Conservation (phyloP, 1,140 invertebrate species). For the Pollicipes pollicipes region DNA sequence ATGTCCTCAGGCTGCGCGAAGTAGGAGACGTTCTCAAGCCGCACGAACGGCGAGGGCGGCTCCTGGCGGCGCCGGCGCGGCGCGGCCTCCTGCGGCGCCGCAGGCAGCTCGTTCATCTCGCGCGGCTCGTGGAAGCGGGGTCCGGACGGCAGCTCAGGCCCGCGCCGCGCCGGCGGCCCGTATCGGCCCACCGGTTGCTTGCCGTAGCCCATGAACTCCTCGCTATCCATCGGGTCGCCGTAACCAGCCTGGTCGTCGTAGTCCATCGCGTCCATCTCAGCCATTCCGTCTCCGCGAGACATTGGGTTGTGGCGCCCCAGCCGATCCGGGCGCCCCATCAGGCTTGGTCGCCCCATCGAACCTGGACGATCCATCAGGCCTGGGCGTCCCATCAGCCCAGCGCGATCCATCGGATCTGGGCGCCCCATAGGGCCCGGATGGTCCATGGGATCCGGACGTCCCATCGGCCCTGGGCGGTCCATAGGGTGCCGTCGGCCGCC, state of each 20-base stretch:
- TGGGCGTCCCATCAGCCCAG: not conserved
- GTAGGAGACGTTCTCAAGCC: slow-evolving; percentile 9
- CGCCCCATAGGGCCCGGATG: not conserved
- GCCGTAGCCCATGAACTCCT: not conserved
- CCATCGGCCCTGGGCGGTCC: not conserved
- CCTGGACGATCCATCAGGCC: not conserved
- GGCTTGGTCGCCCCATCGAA: not conserved
- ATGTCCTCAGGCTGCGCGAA: slow-evolving; percentile 4
- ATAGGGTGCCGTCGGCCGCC: not conserved
- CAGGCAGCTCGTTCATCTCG: not conserved
- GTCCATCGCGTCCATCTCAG: not conserved
- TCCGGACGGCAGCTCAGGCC: not conserved
- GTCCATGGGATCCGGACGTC: not conserved
- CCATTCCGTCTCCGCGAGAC: not conserved
- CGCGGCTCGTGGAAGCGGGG: not conserved
- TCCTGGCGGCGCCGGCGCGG: not conserved
- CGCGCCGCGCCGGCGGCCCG: no score
- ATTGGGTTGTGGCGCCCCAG: not conserved
- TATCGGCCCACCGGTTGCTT: not conserved
- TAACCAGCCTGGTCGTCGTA: not conserved
- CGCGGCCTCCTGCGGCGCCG: slow-evolving; percentile 4
- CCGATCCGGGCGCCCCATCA: not conserved
- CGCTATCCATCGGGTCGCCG: not conserved
- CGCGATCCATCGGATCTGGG: not conserved
- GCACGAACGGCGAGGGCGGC: slow-evolving; percentile 8